Evolutionary conservation across 2,888 invertebrate genomes (phyloP), one percentile per base, ranked within the genome.

Genomic region (Troides helena): DNA sequence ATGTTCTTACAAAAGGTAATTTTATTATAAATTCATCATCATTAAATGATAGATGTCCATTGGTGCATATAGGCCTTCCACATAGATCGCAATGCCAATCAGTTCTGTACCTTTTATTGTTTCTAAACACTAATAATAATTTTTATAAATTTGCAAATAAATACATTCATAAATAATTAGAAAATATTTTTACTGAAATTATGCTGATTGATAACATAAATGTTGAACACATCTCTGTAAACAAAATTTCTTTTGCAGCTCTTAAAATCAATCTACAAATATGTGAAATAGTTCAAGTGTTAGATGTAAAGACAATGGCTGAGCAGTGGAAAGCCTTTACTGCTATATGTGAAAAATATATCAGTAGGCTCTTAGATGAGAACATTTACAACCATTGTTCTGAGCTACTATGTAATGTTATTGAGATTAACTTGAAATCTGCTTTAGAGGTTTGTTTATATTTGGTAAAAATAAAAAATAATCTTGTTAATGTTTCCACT

Each of bases 271-370:
- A 94, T 72, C 79, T 92, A 69, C 82, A 85, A 72, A 92, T 94
- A 59, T 93, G 93, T 7, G 86, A 90, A 73, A 80, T 92, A 56
- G 88, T 93, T 1, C 87, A 90, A 62, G 82, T 81, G 2, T 78
- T 94, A 62, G 94, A 94, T 80, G 84, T 93, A 0, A 94, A 93
- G 76, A 91, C 93, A 0, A 89, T 93, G 89, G 92, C 92, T 0
- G 93, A 93, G 65, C 93, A 93, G 74, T 94, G 94, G 94, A 94
- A 94, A 75, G 90, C 87, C 0, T 93, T 86, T 74, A 86, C 85
- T 7, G 74, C 80, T 43, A 80, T 94, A 36, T 89, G 90, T 79
- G 90, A 93, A 60, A 93, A 93, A 78, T 88, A 94, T 81, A 83
- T 85, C 0, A 75, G 69, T 8, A 74, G 76, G 68, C 76, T 94